phyloP scores from a whole-genome alignment of 2,113 vertebrate species.

The Mionectes macconnelli region DNA sequence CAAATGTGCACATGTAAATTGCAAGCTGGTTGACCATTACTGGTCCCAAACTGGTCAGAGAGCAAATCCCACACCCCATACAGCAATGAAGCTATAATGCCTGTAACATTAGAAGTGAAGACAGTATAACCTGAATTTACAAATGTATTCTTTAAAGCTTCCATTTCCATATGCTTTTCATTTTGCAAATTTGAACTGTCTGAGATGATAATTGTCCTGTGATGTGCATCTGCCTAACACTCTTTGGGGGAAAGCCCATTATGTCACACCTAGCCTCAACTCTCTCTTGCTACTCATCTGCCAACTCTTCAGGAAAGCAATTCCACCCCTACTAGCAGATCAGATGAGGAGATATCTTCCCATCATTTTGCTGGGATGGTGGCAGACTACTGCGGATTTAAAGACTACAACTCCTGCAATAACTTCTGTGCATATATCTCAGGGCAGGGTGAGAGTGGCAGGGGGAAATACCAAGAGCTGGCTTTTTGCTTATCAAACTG shows the following conservation, averaged over 20 bases:
- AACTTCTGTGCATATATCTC: accelerated
- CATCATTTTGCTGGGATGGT: neutral
- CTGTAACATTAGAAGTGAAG: neutral
- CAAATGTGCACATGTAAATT: neutral
- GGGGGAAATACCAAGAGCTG: neutral
- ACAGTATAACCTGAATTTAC: neutral
- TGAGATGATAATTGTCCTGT: neutral
- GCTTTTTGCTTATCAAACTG: neutral
- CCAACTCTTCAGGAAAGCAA: neutral
- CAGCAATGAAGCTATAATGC: accelerated
- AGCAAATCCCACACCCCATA: neutral
- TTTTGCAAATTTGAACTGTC: neutral
- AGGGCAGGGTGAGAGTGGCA: neutral
- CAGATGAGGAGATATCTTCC: neutral
- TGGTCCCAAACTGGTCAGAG: neutral
- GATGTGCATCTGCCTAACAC: neutral
- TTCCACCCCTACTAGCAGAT: neutral
- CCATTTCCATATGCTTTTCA: constrained; percentile 27
- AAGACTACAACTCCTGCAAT: neutral
- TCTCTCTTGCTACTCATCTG: neutral
- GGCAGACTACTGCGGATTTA: neutral
- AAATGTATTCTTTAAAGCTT: neutral
- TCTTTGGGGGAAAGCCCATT: neutral
- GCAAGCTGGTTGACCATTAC: neutral
- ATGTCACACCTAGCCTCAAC: neutral